A percentile compares a stretch with the other conserved stretches of the same genome.
Evolutionary conservation across 2,888 invertebrate genomes (phyloP).

Genomic region (Axea sp.): DNA sequence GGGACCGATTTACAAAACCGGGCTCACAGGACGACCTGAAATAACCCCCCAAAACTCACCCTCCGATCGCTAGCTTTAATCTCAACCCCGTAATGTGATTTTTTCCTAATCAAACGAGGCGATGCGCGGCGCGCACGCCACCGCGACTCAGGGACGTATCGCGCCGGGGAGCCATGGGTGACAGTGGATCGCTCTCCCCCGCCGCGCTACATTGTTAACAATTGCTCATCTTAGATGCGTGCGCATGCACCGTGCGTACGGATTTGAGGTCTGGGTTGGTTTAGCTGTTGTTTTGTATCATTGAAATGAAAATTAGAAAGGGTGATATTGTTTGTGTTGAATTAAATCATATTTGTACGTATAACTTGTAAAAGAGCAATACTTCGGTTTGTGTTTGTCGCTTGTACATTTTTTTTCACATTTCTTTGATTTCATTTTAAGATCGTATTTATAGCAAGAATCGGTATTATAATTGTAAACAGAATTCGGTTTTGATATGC

Average conservation of each 20-base stretch:
- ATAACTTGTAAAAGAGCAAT: no score
- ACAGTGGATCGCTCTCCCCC: neutral
- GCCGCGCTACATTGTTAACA: constrained; percentile 9
- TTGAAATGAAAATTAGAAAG: no score
- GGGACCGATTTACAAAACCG: constrained; percentile 42
- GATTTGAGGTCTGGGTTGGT: no score
- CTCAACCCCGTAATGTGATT: constrained; percentile 32
- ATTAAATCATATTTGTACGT: no score
- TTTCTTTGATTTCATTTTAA: no score
- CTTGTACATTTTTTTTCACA: no score
- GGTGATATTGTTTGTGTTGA: no score
- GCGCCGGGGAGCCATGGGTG: constrained; percentile 3
- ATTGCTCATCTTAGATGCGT: constrained; percentile 1
- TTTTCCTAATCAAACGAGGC: constrained; percentile 19
- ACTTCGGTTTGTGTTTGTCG: no score
- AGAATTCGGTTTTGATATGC: no score
- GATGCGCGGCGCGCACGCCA: constrained; percentile 38
- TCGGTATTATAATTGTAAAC: no score
- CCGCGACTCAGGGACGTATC: constrained; percentile 14
- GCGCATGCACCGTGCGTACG: neutral
- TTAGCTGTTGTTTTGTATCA: no score
- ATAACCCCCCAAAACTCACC: constrained; percentile 24
- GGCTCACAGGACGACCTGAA: constrained; percentile 2
- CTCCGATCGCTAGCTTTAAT: constrained; percentile 7
- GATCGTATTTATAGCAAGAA: no score